Evolutionary conservation across 2,113 vertebrate genomes (phyloP), one percentile per base, ranked within the genome.

Genomic region (Delphinus delphis): DNA sequence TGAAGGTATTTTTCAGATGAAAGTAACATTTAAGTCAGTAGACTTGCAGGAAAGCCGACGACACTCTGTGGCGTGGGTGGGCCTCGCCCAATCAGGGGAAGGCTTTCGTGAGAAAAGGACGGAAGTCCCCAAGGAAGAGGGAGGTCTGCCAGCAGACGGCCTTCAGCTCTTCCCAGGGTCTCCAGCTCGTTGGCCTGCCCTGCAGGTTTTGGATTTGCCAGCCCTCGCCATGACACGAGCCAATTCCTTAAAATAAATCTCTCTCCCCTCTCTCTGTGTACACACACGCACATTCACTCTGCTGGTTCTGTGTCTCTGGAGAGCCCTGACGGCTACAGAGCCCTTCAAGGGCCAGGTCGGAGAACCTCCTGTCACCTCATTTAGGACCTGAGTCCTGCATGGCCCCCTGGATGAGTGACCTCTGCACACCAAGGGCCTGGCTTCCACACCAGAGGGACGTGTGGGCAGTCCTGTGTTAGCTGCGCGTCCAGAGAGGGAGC

Each of bases 401-500:
- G 9, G n/a, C 73, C 13, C 17, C 21, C 38, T 1, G 15, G 4
- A 18, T 15, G 2, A 9, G 62, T 9, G 10, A 6, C 18, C 13
- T 15, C 11, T 11, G n/a, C 53, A 44, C 26, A 15, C 36, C 3
- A 0, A 28, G 55, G 55, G 21, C n/a, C 12, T 11, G 60, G 33
- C 33, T 81, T 71, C 26, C 33, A 1, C 0, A 0, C 18, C 12
- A 0, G 17, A 20, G 28, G 38, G 8, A 15, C 3, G 10, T 11
- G 6, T 2, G 9, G 68, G 12, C 15, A 0, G 9, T n/a, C 6
- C 60, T 12, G 10, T 17, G 79, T 20, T 13, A 44, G 15, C 18
- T 12, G 2, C 8, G 1, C 8, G 6, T 44, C 5, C 1, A 1
- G 5, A 28, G 38, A 1, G 0, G 0, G 11, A 18, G 44, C 21